A percentile compares a stretch with the other conserved stretches of the same genome.
These are phyloP conservation scores for Drosophila pachea DNA, from an alignment of 1,140 invertebrate genomes.

Conservation along the genomic window DNA sequence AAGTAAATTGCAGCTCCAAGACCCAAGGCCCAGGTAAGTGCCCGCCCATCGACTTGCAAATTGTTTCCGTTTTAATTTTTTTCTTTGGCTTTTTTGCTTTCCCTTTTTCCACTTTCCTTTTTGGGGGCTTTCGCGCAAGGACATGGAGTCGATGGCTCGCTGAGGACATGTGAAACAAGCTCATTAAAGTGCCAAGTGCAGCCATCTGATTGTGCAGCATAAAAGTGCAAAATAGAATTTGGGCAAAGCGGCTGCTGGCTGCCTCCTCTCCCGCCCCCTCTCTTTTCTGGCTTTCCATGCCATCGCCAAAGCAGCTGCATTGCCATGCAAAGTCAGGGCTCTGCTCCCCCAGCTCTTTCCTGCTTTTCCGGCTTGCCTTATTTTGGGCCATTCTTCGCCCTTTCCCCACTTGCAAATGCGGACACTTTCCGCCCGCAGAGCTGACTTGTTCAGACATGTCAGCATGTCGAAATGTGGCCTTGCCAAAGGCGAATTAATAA, in stretches of 20 bases:
- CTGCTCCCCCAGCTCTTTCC: not conserved
- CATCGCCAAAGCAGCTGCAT: conserved; percentile 18
- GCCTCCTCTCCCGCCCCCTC: too few relatives aligned
- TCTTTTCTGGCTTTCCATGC: conserved; percentile 12
- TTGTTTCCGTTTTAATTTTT: conserved; percentile 12
- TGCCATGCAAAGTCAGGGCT: not conserved
- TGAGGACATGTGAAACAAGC: conserved; percentile 57
- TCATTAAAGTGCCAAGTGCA: conserved; percentile 70
- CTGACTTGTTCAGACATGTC: too few relatives aligned
- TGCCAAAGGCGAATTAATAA: too few relatives aligned
- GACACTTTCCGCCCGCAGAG: too few relatives aligned
- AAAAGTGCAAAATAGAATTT: conserved; percentile 47
- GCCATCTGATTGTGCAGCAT: conserved; percentile 58
- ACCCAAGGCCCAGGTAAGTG: too few relatives aligned
- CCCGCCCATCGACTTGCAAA: not conserved
- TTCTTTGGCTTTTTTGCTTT: not conserved
- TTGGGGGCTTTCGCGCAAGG: conserved; percentile 2
- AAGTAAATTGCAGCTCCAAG: too few relatives aligned
- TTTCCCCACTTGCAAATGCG: not conserved
- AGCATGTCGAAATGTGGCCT: too few relatives aligned
- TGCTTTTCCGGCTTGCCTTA: not conserved
- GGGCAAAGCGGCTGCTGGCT: conserved; percentile 27
- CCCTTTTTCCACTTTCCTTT: not conserved
- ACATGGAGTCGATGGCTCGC: conserved; percentile 1
- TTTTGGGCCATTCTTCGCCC: not conserved